Conservation (phyloP, 2,113 vertebrate species). For the Pangasianodon gigas region DNA sequence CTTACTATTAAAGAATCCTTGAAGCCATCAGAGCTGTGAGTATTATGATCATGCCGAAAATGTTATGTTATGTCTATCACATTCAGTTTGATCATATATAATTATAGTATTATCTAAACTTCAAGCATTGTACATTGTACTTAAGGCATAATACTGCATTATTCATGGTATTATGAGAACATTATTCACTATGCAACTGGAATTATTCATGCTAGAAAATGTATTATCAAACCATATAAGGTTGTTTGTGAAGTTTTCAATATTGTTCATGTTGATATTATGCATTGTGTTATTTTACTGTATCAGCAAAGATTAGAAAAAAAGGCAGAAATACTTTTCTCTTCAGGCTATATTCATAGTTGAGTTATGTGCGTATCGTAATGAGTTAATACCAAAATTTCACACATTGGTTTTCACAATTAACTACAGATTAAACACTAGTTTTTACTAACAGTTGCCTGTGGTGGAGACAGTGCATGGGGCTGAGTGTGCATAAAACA, state of each 20-base stretch:
- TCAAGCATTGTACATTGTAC: not conserved
- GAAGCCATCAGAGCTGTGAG: not conserved
- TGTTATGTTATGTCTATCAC: not conserved
- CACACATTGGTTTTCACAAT: too few relatives aligned
- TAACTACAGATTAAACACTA: too few relatives aligned
- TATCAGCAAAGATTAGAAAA: too few relatives aligned
- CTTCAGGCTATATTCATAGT: not conserved
- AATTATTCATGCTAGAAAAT: not conserved
- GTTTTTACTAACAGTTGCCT: too few relatives aligned
- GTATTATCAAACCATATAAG: not conserved
- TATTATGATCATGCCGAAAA: not conserved
- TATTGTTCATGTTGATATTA: too few relatives aligned
- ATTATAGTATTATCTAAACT: not conserved
- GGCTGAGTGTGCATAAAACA: too few relatives aligned
- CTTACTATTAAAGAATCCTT: not conserved
- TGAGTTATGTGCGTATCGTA: not conserved
- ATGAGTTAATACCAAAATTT: not conserved
- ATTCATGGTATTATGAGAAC: not conserved
- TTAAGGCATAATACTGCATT: not conserved
- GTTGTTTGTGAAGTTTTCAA: too few relatives aligned
- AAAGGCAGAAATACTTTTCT: too few relatives aligned
- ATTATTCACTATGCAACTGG: not conserved
- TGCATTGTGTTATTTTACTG: too few relatives aligned
- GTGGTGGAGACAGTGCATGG: too few relatives aligned
- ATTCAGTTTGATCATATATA: not conserved